A percentile compares a stretch with the other conserved stretches of the same genome.
phyloP scores from a whole-genome alignment of 2,113 vertebrate species.

The Pandion haliaetus region DNA sequence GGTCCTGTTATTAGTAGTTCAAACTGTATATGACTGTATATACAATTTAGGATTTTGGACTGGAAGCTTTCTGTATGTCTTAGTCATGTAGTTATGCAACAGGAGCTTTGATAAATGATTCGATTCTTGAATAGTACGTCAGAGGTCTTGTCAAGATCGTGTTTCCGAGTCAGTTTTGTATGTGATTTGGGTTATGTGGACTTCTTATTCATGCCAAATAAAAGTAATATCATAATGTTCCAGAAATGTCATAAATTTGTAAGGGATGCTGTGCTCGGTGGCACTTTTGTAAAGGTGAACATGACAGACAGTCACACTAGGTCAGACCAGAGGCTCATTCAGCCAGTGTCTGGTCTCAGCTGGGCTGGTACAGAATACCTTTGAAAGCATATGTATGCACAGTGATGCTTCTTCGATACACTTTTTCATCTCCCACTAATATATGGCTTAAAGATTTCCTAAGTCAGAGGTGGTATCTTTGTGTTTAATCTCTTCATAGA shows the following conservation, averaged over 20 bases:
- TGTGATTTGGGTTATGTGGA: neutral
- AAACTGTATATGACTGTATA: neutral
- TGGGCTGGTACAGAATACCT: neutral
- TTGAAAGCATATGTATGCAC: neutral
- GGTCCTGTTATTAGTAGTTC: neutral
- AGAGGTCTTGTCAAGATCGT: neutral
- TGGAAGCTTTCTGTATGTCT: neutral
- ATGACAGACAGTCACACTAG: neutral
- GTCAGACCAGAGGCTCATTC: neutral
- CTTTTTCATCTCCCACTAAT: neutral
- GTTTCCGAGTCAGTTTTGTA: neutral
- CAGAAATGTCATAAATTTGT: neutral
- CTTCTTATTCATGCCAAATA: neutral
- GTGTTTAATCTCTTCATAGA: neutral
- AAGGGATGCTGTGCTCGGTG: neutral
- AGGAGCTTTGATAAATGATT: neutral
- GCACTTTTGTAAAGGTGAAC: neutral
- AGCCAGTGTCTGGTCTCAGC: neutral
- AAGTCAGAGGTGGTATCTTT: neutral
- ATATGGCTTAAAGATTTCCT: neutral
- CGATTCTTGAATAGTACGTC: neutral
- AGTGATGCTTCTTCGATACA: neutral
- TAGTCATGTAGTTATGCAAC: neutral
- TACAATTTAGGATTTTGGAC: neutral
- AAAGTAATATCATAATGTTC: neutral